Base-by-base conservation (phyloP, 2,888 invertebrate genomes). In the Sceliomorpha sp. region DNA sequence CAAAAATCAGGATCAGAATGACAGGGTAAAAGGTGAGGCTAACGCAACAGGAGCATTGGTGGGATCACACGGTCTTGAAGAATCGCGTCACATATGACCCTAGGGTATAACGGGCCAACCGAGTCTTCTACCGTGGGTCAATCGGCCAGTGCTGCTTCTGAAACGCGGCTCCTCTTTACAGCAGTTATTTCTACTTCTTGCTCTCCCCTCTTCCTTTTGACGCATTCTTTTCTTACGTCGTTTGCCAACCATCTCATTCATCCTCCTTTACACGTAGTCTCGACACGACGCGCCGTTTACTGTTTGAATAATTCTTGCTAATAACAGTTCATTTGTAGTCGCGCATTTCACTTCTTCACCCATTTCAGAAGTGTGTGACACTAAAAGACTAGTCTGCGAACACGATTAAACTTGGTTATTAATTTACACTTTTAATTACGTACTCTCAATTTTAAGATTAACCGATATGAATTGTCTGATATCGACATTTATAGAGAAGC, bases 61-160 rank as follows among this genome's bases (percentile, higher is more conserved):
- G 47, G 40, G 29, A 44, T 24, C 44, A 36, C 42, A 13, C 27
- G 15, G 24, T 26, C 40, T 20, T 29, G 20, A 36, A 14, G 26
- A 26, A 37, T 55, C 53, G 36, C 53, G 44, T 59, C 64, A 51
- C 45, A 56, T 34, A 42, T 70, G 60, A 64, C 60, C 70, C 50
- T 60, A 47, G 56, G 70, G 62, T 58, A 59, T 71, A 67, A 67
- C 71, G 67, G 70, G 42, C 32, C 51, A n/a, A n/a, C 44, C 40
- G 10, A 36, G 10, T 64, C n/a, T n/a, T n/a, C n/a, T n/a, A n/a
- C n/a, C n/a, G n/a, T n/a, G n/a, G 67, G 66, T 67, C 67, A 67
- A 63, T 67, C 70, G 67, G 44, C 48, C 66, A 55, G 58, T 58
- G 53, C 32, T 48, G 47, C 63, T 55, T 55, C 44, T 36, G 60